Percentiles rank a stretch among this genome's conserved stretches.
phyloP scores from a whole-genome alignment of 2,113 vertebrate species.

The Tylochromis polylepis region DNA sequence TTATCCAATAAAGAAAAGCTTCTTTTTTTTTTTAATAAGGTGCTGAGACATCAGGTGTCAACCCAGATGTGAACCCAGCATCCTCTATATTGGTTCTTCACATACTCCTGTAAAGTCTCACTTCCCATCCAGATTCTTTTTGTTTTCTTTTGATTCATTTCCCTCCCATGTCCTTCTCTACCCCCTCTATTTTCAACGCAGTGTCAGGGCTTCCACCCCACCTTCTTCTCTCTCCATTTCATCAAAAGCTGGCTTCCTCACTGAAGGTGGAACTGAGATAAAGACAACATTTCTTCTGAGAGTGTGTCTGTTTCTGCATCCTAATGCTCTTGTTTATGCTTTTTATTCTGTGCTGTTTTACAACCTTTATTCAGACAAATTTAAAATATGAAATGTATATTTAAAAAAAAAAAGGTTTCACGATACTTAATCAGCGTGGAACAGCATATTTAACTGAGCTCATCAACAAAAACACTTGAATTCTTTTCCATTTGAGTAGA shows the following conservation, averaged over 20 bases:
- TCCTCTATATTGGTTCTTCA: background rate
- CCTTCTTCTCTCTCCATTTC: background rate
- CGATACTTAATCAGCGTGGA: accelerated
- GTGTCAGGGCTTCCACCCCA: background rate
- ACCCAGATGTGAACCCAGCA: background rate
- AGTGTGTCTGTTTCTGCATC: background rate
- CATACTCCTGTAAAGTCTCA: background rate
- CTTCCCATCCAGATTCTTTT: background rate
- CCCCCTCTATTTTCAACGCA: background rate
- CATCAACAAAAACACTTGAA: background rate
- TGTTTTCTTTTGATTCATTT: background rate
- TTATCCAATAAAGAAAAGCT: background rate
- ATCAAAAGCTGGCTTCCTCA: background rate
- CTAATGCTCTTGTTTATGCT: background rate
- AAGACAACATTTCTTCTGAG: background rate
- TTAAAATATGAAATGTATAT: background rate
- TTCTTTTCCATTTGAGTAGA: background rate
- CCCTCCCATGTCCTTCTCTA: background rate
- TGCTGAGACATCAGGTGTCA: background rate
- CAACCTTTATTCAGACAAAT: background rate
- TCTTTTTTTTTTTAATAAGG: background rate
- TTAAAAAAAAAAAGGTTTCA: background rate
- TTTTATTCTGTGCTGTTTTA: background rate
- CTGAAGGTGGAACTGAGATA: background rate
- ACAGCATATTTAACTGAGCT: background rate